phyloP scores from a whole-genome alignment of 2,113 vertebrate genomes.

The Pygoscelis antarcticus region DNA sequence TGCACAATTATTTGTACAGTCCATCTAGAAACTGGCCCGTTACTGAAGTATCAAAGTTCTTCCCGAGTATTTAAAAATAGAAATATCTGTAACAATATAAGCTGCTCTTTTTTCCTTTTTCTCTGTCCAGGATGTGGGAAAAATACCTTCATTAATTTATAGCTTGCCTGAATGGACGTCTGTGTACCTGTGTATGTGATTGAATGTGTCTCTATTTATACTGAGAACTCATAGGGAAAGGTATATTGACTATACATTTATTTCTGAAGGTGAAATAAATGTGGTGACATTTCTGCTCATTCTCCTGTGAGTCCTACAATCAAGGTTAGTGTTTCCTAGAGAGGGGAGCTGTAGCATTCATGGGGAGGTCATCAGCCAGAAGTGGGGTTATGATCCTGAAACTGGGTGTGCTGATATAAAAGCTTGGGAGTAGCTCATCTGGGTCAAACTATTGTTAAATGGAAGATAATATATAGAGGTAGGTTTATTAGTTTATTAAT shows the following conservation, averaged over 20 bases:
- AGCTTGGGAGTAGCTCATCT: not conserved
- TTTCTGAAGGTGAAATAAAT: not conserved
- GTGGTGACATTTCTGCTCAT: not conserved
- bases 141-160: not conserved
- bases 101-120: not conserved
- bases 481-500: not conserved
- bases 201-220: not conserved
- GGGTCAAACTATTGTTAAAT: not conserved
- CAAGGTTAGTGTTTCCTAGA: not conserved
- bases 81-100: not conserved
- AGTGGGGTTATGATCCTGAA: not conserved
- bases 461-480: not conserved
- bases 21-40: not conserved
- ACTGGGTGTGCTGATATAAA: not conserved
- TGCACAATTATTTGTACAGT: not conserved
- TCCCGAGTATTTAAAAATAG: not conserved
- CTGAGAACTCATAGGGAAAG: not conserved
- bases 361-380: not conserved
- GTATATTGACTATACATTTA: not conserved
- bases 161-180: not conserved
- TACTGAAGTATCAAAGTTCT: not conserved
- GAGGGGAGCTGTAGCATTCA: not conserved
- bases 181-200: not conserved
- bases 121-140: not conserved
- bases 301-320: not conserved